A percentile compares a stretch with the other conserved stretches of the same genome.
These are phyloP conservation scores for Avahi laniger DNA, from an alignment of 2,797 vertebrate genomes.

Conservation along the genomic window DNA sequence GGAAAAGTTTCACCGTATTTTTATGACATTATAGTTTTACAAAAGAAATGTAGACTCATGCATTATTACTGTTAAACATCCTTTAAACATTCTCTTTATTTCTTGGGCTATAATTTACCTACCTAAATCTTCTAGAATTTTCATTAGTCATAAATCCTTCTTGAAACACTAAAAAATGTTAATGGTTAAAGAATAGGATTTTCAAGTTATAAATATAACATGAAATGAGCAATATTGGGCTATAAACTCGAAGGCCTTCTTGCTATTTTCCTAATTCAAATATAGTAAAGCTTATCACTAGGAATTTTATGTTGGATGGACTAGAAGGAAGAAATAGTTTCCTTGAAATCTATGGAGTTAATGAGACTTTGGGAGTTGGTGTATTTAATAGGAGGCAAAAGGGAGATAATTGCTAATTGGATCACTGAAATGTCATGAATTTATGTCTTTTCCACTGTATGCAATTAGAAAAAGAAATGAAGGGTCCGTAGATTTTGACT, in stretches of 20 bases:
- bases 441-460: not conserved
- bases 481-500: not conserved
- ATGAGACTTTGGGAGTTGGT: not conserved
- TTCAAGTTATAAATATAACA: slow-evolving; percentile 35
- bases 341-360: not conserved
- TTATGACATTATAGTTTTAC: slow-evolving; percentile 25
- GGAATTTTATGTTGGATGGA: not conserved
- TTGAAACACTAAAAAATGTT: not conserved
- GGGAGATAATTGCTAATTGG: not conserved
- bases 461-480: not conserved
- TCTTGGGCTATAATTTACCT: not conserved
- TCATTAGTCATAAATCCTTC: not conserved
- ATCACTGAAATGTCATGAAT: not conserved
- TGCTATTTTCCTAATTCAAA: slow-evolving; percentile 29
- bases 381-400: not conserved
- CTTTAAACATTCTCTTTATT: not conserved
- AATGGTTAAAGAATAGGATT: not conserved
- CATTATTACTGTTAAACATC: slow-evolving; percentile 21
- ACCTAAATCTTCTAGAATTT: not conserved
- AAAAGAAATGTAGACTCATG: not conserved
- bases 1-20: not conserved
- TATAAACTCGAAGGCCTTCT: not conserved
- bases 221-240: not conserved
- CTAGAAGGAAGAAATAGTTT: slow-evolving; percentile 22
- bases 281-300: not conserved